phyloP scores from a whole-genome alignment of 2,888 invertebrate genomes.

The Tricholauxania praeusta region DNA sequence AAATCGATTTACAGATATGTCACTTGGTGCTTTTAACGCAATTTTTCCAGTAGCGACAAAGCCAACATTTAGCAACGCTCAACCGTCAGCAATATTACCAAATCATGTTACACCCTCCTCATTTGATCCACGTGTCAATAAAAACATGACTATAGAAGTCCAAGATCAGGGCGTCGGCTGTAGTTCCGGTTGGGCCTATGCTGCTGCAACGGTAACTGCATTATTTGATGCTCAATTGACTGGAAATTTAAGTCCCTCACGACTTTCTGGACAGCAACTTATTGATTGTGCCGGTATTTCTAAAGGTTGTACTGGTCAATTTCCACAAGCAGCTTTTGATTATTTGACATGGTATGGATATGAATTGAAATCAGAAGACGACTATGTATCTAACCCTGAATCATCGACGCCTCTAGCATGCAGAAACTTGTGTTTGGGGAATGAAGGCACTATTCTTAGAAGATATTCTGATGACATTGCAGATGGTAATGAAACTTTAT shows the following conservation, averaged over 20 bases:
- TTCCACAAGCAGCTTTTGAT: conserved; percentile 82
- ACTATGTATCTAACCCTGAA: conserved; percentile 77
- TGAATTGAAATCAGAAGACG: conserved; percentile 83
- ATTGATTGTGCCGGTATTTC: conserved; percentile 85
- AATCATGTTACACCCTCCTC: conserved; percentile 28
- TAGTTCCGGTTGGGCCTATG: conserved; percentile 56
- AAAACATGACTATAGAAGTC: conserved; percentile 40
- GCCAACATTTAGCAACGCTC: conserved; percentile 19
- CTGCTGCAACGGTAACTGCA: conserved; percentile 50
- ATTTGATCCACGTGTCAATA: conserved; percentile 41
- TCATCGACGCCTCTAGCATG: neutral
- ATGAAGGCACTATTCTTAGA: conserved; percentile 31
- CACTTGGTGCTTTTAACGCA: conserved; percentile 48
- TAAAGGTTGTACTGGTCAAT: conserved; percentile 82
- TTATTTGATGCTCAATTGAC: conserved; percentile 40
- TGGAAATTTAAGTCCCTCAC: conserved; percentile 36
- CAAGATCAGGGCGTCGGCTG: conserved; percentile 50
- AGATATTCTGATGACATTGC: conserved; percentile 48
- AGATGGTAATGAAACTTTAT: conserved; percentile 50
- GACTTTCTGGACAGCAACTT: conserved; percentile 88
- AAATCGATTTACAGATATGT: conserved; percentile 56
- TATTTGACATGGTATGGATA: conserved; percentile 77
- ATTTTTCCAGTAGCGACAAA: conserved; percentile 44
- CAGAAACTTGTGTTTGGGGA: conserved; percentile 33
- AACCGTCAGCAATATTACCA: conserved; percentile 31